A percentile compares a stretch with the other conserved stretches of the same genome.
phyloP scores from a whole-genome alignment of 2,888 invertebrate species.

The Pollenia griseotomentosa region DNA sequence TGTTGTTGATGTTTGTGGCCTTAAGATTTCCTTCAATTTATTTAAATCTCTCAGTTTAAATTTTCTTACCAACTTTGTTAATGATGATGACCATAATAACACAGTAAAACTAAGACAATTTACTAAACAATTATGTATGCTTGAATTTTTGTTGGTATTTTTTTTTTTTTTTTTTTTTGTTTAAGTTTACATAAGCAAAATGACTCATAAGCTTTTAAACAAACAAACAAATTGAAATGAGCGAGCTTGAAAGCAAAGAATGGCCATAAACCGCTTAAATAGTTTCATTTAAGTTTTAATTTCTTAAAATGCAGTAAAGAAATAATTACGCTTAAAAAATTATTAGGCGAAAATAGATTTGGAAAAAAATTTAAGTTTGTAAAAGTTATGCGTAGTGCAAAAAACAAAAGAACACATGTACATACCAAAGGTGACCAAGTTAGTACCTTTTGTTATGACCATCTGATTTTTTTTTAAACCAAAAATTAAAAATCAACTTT shows the following conservation, averaged over 20 bases:
- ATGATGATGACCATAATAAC: conserved; percentile 71
- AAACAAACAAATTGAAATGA: conserved; percentile 36
- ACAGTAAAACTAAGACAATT: conserved; percentile 33
- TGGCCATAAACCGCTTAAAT: conserved; percentile 4
- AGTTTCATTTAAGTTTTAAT: conserved; percentile 36
- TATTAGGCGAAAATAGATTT: conserved; percentile 3
- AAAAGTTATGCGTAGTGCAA: no score
- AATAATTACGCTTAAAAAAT: conserved; percentile 37
- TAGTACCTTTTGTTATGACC: no score
- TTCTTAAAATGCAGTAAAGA: background rate
- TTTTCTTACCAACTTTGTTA: conserved; percentile 52
- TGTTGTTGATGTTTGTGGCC: background rate
- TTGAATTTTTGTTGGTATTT: conserved; percentile 22
- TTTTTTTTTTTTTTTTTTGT: conserved; percentile 28
- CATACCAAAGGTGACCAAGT: no score
- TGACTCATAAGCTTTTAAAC: conserved; percentile 15
- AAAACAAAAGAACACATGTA: no score
- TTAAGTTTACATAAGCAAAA: conserved; percentile 22
- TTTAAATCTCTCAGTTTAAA: conserved; percentile 44
- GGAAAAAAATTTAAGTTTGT: no score
- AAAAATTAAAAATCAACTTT: no score
- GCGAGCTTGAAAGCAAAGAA: background rate
- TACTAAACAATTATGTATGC: conserved; percentile 41
- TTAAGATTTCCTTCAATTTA: conserved; percentile 38
- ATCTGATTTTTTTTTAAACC: no score